phyloP scores from a whole-genome alignment of 2,113 vertebrate species.

The Melanocharis versteri region DNA sequence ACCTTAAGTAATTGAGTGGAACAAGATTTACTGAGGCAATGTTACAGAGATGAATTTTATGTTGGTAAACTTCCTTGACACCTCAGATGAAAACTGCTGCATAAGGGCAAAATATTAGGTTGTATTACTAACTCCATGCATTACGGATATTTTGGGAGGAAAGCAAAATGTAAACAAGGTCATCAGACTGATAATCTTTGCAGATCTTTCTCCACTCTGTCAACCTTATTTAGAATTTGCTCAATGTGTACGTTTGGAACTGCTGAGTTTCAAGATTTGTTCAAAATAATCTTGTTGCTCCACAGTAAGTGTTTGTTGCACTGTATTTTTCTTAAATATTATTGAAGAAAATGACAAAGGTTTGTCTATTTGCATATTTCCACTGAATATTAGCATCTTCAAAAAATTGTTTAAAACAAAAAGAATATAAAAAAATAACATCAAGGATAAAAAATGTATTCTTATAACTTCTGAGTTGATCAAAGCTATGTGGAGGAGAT shows the following conservation, averaged over 20 bases:
- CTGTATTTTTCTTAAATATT: neutral
- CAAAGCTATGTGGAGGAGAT: neutral
- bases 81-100: constrained; percentile 17
- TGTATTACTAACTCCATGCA: neutral
- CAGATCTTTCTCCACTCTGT: constrained; percentile 25
- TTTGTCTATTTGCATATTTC: neutral
- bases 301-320: neutral
- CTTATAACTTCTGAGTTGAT: neutral
- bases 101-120: neutral
- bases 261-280: constrained; percentile 9
- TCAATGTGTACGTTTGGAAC: neutral
- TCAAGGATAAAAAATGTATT: neutral
- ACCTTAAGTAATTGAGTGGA: neutral
- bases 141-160: neutral
- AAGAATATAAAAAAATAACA: neutral
- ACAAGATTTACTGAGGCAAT: neutral
- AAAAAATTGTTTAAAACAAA: neutral
- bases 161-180: constrained; percentile 48
- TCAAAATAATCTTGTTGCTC: neutral
- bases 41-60: neutral
- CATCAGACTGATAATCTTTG: constrained; percentile 27
- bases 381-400: neutral
- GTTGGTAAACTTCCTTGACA: constrained; percentile 31
- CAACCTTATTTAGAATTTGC: constrained; percentile 7
- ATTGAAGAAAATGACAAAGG: neutral